These are phyloP conservation scores for Daubentonia madagascariensis DNA, from an alignment of 2,113 vertebrate species.

Conservation along the genomic window DNA sequence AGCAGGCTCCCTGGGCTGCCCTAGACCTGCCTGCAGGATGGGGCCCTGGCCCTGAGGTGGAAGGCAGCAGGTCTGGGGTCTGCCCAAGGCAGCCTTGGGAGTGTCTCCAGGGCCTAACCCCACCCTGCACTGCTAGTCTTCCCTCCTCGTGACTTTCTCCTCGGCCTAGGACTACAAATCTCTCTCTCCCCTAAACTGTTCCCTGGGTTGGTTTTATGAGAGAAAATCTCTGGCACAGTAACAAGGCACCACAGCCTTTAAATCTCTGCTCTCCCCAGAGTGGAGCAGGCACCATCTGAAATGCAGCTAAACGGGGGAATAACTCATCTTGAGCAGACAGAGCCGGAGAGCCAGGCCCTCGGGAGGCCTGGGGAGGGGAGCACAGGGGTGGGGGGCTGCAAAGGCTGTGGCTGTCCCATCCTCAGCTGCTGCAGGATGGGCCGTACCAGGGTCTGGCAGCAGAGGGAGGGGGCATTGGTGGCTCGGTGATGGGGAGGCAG, in stretches of 20 bases:
- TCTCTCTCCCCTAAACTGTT: constrained; percentile 54
- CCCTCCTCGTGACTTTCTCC: background rate
- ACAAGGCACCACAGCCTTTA: constrained; percentile 68
- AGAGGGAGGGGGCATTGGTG: background rate
- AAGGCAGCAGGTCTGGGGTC: background rate
- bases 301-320: constrained; percentile 68
- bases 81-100: background rate
- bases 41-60: background rate
- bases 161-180: constrained; percentile 59
- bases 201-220: constrained; percentile 72
- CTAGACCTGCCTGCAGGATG: background rate
- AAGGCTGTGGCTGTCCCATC: background rate
- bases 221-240: constrained; percentile 72
- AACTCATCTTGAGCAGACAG: constrained; percentile 55
- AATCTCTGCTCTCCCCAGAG: constrained; percentile 74
- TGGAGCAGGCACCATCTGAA: constrained; percentile 54
- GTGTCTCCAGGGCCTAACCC: background rate
- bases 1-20: background rate
- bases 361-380: background rate
- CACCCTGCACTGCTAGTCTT: background rate
- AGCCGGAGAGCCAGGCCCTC: background rate
- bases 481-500: background rate
- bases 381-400: accelerated
- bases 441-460: background rate
- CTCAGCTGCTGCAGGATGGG: background rate